Evolutionary conservation across 2,888 invertebrate genomes (phyloP), one percentile per base, ranked within the genome.

Genomic region (Lutraria lutraria): DNA sequence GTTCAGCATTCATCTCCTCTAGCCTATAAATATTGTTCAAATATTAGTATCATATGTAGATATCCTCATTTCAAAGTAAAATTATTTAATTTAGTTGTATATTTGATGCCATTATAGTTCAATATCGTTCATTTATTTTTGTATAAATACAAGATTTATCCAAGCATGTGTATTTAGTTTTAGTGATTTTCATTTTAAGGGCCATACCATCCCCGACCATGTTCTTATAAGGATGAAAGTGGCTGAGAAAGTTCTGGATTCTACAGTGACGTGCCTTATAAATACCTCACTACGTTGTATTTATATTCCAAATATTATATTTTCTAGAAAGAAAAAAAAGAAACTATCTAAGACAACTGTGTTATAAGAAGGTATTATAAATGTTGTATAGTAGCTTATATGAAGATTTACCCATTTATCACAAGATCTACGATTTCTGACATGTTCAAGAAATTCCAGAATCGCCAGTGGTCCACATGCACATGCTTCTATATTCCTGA

Each of bases 281-380:
- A n/a, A n/a, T 34, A 76, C 19, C 13, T 34, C 34, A 31, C 34
- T 34, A 25, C 25, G 76, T 76, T 76, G 16, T 76, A 19, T 31
- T 34, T 76, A 76, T 76, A 34, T 34, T 76, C 13, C 15, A 76
- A 31, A 34, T 76, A 76, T 76, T 76, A 34, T 76, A 76, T 76
- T 85, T 85, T 85, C 79, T 85, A 85, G 85, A 80, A 85, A 85
- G 54, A 85, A 43, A 54, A 85, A 79, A 85, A 56, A 60, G 79
- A 85, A 79, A 85, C 79, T 80, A 43, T 16, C 85, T 76, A 85
- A 85, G 80, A 85, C 31, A 52, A 31, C 25, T 15, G 29, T 15
- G 13, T 43, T 80, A 34, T 43, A n/a, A 43, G 13, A 56, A 85
- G 85, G 85, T 85, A 85, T 52, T 21, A 21, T 80, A 15, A 0